Base-by-base conservation (phyloP, 2,888 invertebrate species). In the Sesamia inferens region DNA sequence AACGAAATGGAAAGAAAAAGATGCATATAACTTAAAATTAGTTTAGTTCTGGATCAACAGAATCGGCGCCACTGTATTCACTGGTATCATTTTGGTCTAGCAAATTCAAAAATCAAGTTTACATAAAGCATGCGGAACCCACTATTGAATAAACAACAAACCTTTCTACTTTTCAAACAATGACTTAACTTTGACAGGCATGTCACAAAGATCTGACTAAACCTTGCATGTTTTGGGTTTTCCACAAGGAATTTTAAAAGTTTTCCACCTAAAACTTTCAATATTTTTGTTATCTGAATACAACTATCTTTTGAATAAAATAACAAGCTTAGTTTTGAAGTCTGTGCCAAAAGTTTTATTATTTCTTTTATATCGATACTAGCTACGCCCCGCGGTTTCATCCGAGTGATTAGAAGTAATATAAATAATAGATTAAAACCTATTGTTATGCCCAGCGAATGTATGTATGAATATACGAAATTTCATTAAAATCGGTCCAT, bases 131-230 rank as follows among this genome's bases (percentile, higher is more conserved):
- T 11, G 22, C 47, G 22, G 39, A 76, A 65, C 24, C 24, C 55
- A 31, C 5, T 10, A 19, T 59, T 31, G 1, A 19, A n/a, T 14
- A 24, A n/a, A 47, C 10, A 42, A 7, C 19, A 31, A 39, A 51
- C 59, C 63, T 47, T 51, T 7, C 44, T 42, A 31, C 48, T 72
- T 64, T 13, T 6, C 14, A 19, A n/a, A 59, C n/a, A 47, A 31
- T 65, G 31, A 57, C 57, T 67, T 63, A 39, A 80, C 47, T 83
- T 76, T 67, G 72, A 68, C 72, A 73, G 51, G 47, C 58, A 47
- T 44, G 39, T 72, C 82, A 62, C 71, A 81, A 71, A 65, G 19
- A 77, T 82, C 22, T 31, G 55, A 44, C 5, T 13, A 55, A 81
- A 76, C 48, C 48, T 59, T 42, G 39, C 10, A 62, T 64, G 55